Evolutionary conservation across 2,113 vertebrate species (phyloP).

Genomic region (Vireo altiloquus): DNA sequence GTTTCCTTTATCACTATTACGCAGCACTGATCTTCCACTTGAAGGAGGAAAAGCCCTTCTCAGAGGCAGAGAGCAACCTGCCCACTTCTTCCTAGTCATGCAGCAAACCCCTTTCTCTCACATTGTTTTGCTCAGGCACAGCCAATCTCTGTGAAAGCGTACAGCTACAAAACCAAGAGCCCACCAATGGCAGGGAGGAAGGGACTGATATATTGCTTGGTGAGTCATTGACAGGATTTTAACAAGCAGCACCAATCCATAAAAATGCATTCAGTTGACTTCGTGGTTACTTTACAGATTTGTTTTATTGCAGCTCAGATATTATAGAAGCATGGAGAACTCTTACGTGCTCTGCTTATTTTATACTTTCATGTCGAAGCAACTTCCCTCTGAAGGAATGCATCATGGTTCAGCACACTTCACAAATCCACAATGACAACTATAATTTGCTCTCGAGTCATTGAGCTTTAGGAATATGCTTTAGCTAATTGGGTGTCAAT

Average conservation of each 20-base stretch:
- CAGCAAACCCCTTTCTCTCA: not conserved
- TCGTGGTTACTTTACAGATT: not conserved
- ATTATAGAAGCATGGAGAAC: not conserved
- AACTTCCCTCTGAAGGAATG: constrained; percentile 14
- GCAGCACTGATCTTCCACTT: not conserved
- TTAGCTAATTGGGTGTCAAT: constrained; percentile 65
- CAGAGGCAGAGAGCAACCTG: not conserved
- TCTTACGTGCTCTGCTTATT: not conserved
- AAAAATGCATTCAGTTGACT: not conserved
- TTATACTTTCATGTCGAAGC: constrained; percentile 13
- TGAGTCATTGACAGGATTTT: not conserved
- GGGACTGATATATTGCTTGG: rapidly evolving
- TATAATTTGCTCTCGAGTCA: constrained; percentile 58
- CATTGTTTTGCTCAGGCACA: not conserved
- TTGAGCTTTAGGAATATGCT: constrained; percentile 51
- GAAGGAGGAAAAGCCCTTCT: not conserved
- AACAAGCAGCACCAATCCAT: not conserved
- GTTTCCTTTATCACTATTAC: not conserved
- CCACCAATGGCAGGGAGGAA: not conserved
- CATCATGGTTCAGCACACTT: constrained; percentile 32
- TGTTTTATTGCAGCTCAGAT: not conserved
- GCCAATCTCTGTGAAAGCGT: not conserved
- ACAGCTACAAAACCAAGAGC: not conserved
- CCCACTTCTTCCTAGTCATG: too few relatives aligned
- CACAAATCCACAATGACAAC: constrained; percentile 53